phyloP scores from a whole-genome alignment of 2,797 vertebrate genomes.

The Chromis chromis region DNA sequence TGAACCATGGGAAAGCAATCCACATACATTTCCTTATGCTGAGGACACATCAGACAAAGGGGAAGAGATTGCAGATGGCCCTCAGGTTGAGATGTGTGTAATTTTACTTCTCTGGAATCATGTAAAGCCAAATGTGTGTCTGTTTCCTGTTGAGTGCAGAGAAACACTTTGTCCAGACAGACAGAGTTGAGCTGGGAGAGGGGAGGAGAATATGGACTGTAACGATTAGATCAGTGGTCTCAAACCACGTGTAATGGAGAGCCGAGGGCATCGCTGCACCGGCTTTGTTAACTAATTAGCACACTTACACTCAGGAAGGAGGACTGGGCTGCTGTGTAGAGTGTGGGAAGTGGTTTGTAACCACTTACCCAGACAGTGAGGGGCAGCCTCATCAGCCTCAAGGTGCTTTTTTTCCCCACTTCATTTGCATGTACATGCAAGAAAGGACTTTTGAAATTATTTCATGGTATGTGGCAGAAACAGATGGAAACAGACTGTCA shows the following conservation, averaged over 20 bases:
- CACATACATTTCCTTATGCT: constrained; percentile 12
- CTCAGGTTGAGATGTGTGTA: constrained; percentile 16
- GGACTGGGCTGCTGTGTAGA: constrained; percentile 30
- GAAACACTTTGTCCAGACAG: neutral
- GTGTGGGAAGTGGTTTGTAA: constrained; percentile 45
- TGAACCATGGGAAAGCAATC: constrained; percentile 25
- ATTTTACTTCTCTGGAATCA: neutral
- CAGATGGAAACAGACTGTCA: too few species aligned
- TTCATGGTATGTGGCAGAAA: too few species aligned
- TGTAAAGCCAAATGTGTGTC: neutral
- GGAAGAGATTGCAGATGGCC: neutral
- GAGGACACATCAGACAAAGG: neutral
- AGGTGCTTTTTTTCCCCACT: neutral
- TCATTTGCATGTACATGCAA: constrained; percentile 24
- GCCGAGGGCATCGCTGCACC: constrained; percentile 28
- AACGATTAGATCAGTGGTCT: constrained; percentile 41
- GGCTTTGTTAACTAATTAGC: constrained; percentile 65
- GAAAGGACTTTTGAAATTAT: neutral
- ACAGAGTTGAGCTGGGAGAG: neutral
- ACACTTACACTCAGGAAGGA: constrained; percentile 38
- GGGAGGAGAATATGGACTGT: constrained; percentile 38
- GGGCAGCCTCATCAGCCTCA: constrained; percentile 10
- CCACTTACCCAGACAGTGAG: constrained; percentile 35
- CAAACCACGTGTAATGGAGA: constrained; percentile 24
- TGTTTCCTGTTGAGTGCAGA: constrained; percentile 11